These are phyloP conservation scores for Myotis brandtii DNA, from an alignment of 2,113 vertebrate genomes.

Conservation along the genomic window DNA sequence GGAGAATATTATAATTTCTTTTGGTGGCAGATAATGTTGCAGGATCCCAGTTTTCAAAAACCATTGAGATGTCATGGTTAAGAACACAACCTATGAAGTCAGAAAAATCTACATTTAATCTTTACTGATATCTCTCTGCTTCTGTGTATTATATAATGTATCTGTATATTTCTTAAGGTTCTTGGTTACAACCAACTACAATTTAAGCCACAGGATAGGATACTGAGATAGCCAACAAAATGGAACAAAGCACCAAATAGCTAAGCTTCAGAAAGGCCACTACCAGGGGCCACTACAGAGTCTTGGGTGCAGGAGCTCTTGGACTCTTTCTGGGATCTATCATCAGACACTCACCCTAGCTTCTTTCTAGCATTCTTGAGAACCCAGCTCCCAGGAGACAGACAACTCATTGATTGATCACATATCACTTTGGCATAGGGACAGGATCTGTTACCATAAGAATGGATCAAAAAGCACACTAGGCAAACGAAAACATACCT, in stretches of 20 bases:
- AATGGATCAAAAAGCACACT: not conserved
- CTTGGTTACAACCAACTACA: not conserved
- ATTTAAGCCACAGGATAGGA: not conserved
- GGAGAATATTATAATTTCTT: conserved; percentile 31
- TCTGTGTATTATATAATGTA: not conserved
- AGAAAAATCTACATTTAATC: conserved; percentile 44
- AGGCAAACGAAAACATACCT: not conserved
- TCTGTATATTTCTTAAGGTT: not conserved
- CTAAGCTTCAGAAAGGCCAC: not conserved
- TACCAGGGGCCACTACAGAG: not conserved
- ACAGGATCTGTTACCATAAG: not conserved
- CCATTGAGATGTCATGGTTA: not conserved
- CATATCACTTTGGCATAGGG: not conserved
- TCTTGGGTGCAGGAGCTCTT: not conserved
- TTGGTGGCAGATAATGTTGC: conserved; percentile 22
- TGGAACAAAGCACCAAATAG: not conserved
- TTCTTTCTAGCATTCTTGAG: conserved; percentile 6
- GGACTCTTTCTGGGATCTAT: not conserved
- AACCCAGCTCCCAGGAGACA: not conserved
- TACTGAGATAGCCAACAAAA: not conserved
- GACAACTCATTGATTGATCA: not conserved
- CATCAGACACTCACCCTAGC: not conserved
- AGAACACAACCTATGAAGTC: not conserved
- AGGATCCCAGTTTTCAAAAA: conserved; percentile 39
- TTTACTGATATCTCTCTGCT: not conserved